A percentile compares a stretch with the other conserved stretches of the same genome.
Evolutionary conservation across 2,888 invertebrate species (phyloP).

Genomic region (Prionchulus punctatus): DNA sequence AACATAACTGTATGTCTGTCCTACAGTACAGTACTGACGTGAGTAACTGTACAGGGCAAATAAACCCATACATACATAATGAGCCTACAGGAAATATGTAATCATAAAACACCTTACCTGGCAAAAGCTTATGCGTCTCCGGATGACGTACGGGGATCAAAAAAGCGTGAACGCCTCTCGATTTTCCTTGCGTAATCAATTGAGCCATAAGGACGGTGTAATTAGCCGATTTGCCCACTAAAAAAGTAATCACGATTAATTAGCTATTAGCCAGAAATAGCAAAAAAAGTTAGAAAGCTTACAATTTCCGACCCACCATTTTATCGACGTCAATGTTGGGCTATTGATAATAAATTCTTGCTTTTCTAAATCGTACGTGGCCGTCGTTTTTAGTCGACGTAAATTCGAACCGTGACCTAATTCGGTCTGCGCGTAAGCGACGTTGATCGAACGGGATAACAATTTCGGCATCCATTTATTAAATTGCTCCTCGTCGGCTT

Average conservation of each 20-base stretch:
- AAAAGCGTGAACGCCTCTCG: conserved; percentile 75
- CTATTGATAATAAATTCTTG: conserved; percentile 54
- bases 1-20: too few relatives aligned
- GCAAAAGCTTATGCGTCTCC: conserved; percentile 48
- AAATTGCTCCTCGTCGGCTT: conserved; percentile 71
- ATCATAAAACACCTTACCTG: too few relatives aligned
- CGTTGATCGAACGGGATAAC: conserved; percentile 64
- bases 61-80: too few relatives aligned
- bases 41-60: too few relatives aligned
- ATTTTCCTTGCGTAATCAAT: too few relatives aligned
- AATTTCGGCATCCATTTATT: conserved; percentile 68
- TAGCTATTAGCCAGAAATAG: too few relatives aligned
- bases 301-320: conserved; percentile 80
- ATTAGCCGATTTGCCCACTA: conserved; percentile 50
- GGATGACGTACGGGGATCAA: conserved; percentile 67
- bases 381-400: conserved; percentile 65
- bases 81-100: too few relatives aligned
- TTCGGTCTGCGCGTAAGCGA: conserved; percentile 78
- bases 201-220: conserved; percentile 76
- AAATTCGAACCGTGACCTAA: conserved; percentile 79
- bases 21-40: too few relatives aligned
- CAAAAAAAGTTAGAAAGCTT: too few relatives aligned
- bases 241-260: too few relatives aligned
- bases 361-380: conserved; percentile 56
- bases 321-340: conserved; percentile 58